phyloP scores from a whole-genome alignment of 2,113 vertebrate genomes.

The Apodemus speciosus region DNA sequence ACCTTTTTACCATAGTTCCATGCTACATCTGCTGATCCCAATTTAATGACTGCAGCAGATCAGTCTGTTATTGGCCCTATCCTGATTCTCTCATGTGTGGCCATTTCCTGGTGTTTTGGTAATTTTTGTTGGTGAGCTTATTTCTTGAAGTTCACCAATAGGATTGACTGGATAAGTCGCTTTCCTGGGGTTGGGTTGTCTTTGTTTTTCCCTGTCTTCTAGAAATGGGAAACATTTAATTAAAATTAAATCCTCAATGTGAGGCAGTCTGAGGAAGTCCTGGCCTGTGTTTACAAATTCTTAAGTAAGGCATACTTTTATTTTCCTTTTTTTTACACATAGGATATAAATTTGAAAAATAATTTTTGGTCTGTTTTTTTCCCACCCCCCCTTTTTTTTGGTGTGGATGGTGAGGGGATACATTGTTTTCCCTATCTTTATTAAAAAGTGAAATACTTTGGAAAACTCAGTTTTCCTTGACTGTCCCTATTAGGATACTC shows the following conservation, averaged over 20 bases:
- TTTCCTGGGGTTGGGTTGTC: background rate
- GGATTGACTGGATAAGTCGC: background rate
- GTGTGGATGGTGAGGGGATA: background rate
- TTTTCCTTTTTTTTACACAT: background rate
- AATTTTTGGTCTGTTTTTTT: background rate
- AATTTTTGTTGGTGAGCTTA: background rate
- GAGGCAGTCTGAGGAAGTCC: background rate
- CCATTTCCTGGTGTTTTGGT: background rate
- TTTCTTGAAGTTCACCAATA: background rate
- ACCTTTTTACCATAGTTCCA: background rate
- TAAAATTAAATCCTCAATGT: background rate
- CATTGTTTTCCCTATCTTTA: background rate
- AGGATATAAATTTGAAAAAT: background rate
- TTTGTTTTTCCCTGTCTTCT: background rate
- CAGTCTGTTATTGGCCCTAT: background rate
- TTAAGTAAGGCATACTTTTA: background rate
- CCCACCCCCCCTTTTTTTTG: too few species aligned
- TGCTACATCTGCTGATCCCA: background rate
- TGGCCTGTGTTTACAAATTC: background rate
- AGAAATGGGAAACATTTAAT: background rate
- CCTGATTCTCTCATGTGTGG: too few species aligned
- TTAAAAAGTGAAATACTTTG: background rate
- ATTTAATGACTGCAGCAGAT: too few species aligned
- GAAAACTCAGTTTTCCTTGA: background rate
- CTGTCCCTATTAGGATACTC: background rate